phyloP scores from a whole-genome alignment of 2,888 invertebrate genomes.

The Apotomis turbidana region DNA sequence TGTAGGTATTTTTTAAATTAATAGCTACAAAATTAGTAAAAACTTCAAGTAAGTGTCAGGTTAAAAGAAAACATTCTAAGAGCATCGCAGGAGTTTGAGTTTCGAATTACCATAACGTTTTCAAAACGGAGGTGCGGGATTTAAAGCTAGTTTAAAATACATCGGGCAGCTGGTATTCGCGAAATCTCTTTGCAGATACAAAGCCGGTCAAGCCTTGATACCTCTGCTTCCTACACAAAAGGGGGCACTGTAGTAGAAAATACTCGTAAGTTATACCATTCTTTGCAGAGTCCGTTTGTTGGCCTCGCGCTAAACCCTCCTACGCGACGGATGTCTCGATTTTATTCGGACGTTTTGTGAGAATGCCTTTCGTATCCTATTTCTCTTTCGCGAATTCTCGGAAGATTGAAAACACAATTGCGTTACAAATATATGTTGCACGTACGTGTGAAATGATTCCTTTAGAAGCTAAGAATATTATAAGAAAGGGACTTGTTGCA shows the following conservation, averaged over 20 bases:
- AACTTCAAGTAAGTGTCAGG: not conserved
- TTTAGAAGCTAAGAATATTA: not conserved
- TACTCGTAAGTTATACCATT: constrained; percentile 24
- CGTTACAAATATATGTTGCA: constrained; percentile 24
- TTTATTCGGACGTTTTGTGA: constrained; percentile 45
- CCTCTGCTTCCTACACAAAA: constrained; percentile 3
- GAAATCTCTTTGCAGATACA: constrained; percentile 38
- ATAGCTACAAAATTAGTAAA: too few relatives aligned
- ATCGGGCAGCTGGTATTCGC: constrained; percentile 13
- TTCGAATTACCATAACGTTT: not conserved
- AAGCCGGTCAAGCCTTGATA: constrained; percentile 32
- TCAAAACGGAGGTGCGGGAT: not conserved
- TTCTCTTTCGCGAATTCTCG: constrained; percentile 31
- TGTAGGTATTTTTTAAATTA: too few relatives aligned
- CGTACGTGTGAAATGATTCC: constrained; percentile 30
- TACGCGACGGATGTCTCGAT: constrained; percentile 30
- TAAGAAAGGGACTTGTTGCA: not conserved
- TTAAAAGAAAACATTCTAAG: not conserved
- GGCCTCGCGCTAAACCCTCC: constrained; percentile 31
- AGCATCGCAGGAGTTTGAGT: not conserved
- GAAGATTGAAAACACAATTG: constrained; percentile 41
- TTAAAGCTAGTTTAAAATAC: constrained; percentile 29
- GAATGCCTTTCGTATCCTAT: constrained; percentile 42
- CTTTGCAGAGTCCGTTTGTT: constrained; percentile 23
- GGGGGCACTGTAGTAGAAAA: constrained; percentile 8